A percentile compares a stretch with the other conserved stretches of the same genome.
phyloP scores from a whole-genome alignment of 1,140 invertebrate genomes.

The Tachypleus tridentatus region DNA sequence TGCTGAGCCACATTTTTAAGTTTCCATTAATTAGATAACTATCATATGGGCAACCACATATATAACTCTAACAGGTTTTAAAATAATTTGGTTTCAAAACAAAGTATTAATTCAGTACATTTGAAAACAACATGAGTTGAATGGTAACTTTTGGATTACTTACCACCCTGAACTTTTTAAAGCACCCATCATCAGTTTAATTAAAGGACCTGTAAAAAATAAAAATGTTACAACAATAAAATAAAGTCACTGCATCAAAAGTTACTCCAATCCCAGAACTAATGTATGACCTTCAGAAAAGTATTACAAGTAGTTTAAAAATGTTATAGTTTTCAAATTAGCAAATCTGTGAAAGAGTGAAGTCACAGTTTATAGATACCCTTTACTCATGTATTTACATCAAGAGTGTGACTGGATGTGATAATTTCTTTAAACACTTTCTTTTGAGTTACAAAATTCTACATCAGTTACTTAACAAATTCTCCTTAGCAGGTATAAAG shows the following conservation, averaged over 20 bases:
- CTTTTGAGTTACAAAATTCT: too few relatives aligned
- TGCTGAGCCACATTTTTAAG: neutral
- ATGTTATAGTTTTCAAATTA: neutral
- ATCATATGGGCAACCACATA: slow-evolving; percentile 3
- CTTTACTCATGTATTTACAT: neutral
- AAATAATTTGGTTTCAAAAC: slow-evolving; percentile 20
- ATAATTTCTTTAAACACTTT: too few relatives aligned
- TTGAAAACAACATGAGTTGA: too few relatives aligned
- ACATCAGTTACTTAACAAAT: too few relatives aligned
- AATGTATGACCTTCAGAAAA: neutral
- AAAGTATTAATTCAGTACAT: neutral
- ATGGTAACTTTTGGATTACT: slow-evolving; percentile 26
- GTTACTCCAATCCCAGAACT: neutral
- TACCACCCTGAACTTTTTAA: slow-evolving; percentile 72
- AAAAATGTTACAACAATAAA: neutral
- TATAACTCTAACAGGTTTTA: slow-evolving; percentile 11
- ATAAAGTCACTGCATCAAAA: neutral
- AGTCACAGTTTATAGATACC: neutral
- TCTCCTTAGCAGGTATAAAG: too few relatives aligned
- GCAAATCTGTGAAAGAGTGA: neutral
- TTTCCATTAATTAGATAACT: neutral
- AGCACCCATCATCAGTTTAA: slow-evolving; percentile 73
- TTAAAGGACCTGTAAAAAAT: slow-evolving; percentile 52
- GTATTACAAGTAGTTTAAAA: neutral
- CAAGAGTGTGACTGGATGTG: neutral